Evolutionary conservation across 2,113 vertebrate species (phyloP).

Genomic region (Leucosticte australis): DNA sequence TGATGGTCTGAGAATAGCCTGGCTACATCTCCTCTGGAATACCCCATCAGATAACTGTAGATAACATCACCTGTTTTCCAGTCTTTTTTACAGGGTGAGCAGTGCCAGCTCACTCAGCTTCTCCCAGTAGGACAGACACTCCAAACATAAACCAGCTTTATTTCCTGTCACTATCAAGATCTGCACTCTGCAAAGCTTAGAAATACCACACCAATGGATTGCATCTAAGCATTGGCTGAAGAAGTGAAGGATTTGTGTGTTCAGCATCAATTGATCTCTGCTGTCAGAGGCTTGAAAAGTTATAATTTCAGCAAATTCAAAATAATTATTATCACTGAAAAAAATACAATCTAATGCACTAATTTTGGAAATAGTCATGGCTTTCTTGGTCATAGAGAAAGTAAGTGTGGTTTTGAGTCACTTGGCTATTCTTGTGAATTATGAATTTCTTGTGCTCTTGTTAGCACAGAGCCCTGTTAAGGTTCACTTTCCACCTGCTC

Average conservation of each 20-base stretch:
- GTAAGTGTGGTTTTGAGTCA: not conserved
- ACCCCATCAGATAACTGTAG: not conserved
- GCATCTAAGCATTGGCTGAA: not conserved
- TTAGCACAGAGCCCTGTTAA: not conserved
- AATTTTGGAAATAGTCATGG: not conserved
- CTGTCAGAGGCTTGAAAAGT: not conserved
- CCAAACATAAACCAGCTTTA: not conserved
- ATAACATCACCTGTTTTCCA: not conserved
- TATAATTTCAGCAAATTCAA: not conserved
- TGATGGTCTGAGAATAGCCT: not conserved
- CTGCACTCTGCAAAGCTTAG: not conserved
- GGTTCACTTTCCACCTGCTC: not conserved
- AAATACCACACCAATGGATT: not conserved
- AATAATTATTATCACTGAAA: not conserved
- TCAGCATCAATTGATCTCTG: rapidly evolving
- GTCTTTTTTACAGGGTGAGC: not conserved
- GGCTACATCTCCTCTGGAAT: not conserved
- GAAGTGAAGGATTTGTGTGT: not conserved
- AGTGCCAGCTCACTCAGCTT: not conserved
- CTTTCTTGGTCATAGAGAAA: not conserved
- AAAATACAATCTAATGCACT: not conserved
- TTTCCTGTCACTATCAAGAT: not conserved
- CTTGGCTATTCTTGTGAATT: not conserved
- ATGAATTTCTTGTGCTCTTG: not conserved
- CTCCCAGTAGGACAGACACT: not conserved